Evolutionary conservation across 1,140 invertebrate genomes (phyloP).

Genomic region (Harlomillsia oculata): DNA sequence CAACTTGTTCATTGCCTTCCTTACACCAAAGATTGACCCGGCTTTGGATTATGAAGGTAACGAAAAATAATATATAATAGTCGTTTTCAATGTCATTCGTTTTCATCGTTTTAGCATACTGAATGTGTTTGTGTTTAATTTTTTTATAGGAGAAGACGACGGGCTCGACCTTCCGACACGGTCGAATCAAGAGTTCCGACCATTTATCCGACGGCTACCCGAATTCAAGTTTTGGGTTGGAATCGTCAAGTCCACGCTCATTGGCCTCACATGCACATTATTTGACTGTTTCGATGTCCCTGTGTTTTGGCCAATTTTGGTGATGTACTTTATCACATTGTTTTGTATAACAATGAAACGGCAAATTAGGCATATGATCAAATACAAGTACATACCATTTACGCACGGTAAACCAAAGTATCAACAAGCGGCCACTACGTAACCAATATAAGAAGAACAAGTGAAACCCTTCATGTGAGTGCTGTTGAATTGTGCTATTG

Average conservation of each 20-base stretch:
- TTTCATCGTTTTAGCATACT: not conserved
- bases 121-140: not conserved
- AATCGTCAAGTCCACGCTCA: slow-evolving; percentile 85
- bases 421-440: slow-evolving; percentile 42
- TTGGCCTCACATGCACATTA: slow-evolving; percentile 87
- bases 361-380: slow-evolving; percentile 99
- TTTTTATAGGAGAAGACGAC: slow-evolving; percentile 53
- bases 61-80: slow-evolving; percentile 31
- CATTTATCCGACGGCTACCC: slow-evolving; percentile 92
- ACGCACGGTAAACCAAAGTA: slow-evolving; percentile 94
- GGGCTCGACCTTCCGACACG: slow-evolving; percentile 88
- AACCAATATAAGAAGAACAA: too few relatives aligned
- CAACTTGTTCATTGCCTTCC: slow-evolving; percentile 98
- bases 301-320: slow-evolving; percentile 99
- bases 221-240: slow-evolving; percentile 99
- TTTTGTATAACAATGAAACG: slow-evolving; percentile 99
- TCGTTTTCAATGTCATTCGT: not conserved
- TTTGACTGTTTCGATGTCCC: slow-evolving; percentile 98
- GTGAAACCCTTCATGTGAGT: too few relatives aligned
- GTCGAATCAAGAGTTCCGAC: slow-evolving; percentile 93
- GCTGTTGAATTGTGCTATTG: too few relatives aligned
- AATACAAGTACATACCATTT: slow-evolving; percentile 96
- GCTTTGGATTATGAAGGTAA: slow-evolving; percentile 82
- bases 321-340: slow-evolving; percentile 98
- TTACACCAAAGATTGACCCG: slow-evolving; percentile 98